Percentiles rank a stretch among this genome's conserved stretches.
These are phyloP conservation scores for Orchesellides sinensis DNA, from an alignment of 2,888 invertebrate species.

Conservation along the genomic window DNA sequence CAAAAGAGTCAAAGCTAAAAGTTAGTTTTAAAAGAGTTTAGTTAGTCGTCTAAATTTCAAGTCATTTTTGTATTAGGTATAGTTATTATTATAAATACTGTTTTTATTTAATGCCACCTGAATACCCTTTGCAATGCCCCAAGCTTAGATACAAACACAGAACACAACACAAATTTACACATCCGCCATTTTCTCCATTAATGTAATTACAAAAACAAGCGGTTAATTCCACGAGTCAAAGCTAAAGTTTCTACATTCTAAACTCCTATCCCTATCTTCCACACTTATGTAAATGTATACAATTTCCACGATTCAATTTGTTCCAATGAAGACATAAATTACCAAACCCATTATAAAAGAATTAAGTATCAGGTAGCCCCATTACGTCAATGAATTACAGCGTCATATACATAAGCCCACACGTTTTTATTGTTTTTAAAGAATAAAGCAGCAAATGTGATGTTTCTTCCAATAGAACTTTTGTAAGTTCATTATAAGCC, in stretches of 20 bases:
- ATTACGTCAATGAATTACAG: too few species aligned
- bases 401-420: background rate
- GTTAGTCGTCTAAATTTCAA: slow-evolving; percentile 6
- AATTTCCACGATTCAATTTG: too few species aligned
- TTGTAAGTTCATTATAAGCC: slow-evolving; percentile 4
- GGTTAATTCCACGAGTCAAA: too few species aligned
- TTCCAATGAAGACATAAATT: too few species aligned
- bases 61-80: background rate
- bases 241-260: too few species aligned
- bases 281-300: too few species aligned
- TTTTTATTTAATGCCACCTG: background rate
- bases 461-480: slow-evolving; percentile 9
- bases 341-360: background rate
- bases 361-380: slow-evolving; percentile 3
- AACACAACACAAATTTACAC: too few species aligned
- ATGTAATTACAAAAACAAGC: too few species aligned
- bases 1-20: slow-evolving; percentile 52
- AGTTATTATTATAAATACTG: background rate
- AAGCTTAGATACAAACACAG: too few species aligned
- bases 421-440: background rate
- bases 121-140: too few species aligned
- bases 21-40: slow-evolving; percentile 10
- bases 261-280: too few species aligned
- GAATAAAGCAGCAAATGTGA: background rate
- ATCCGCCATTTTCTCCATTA: too few species aligned